Percentiles rank a stretch among this genome's conserved stretches.
Conservation (phyloP, 2,888 invertebrate genomes). For the Spisula solida region DNA sequence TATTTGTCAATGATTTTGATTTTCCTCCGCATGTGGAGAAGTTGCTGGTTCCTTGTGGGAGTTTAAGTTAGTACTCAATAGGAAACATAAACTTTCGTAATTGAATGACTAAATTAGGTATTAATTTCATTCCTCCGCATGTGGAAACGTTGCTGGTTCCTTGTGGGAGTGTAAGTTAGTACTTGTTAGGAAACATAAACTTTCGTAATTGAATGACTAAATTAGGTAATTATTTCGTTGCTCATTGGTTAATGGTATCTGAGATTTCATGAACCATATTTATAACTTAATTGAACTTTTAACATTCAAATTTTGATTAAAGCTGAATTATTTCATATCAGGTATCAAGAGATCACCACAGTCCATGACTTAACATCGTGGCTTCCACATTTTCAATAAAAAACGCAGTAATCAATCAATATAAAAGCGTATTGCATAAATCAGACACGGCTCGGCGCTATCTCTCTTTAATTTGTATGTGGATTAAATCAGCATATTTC, state of each 20-base stretch:
- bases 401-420: background rate
- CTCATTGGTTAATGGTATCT: background rate
- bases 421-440: background rate
- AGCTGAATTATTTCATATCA: too few relatives aligned
- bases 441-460: background rate
- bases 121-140: background rate
- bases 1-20: too few relatives aligned
- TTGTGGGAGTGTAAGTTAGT: too few relatives aligned
- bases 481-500: slow-evolving; percentile 16
- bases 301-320: too few relatives aligned
- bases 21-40: too few relatives aligned
- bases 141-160: too few relatives aligned
- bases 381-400: background rate
- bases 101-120: background rate
- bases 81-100: background rate
- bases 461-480: background rate
- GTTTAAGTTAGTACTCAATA: too few relatives aligned
- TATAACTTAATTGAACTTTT: too few relatives aligned
- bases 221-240: background rate
- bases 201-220: background rate
- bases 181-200: background rate
- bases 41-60: too few relatives aligned
- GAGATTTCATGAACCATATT: too few relatives aligned
- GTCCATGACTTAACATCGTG: too few relatives aligned
- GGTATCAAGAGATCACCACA: too few relatives aligned